phyloP scores from a whole-genome alignment of 2,888 invertebrate species.

The Parnassius glacialis region DNA sequence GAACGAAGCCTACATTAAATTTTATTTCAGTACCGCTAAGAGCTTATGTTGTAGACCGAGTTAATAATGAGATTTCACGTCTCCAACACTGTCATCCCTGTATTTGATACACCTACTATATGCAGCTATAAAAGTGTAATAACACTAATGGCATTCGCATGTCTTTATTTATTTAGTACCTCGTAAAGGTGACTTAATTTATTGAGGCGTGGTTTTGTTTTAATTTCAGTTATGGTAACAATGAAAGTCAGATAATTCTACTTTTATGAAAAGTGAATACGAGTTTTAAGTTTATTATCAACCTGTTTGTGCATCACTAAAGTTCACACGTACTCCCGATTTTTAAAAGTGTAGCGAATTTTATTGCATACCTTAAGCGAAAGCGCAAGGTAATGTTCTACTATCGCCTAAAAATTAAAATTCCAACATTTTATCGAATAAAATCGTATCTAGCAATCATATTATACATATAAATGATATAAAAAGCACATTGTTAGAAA shows the following conservation, averaged over 20 bases:
- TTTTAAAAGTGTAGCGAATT: too few species aligned
- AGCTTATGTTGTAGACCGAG: conserved; percentile 23
- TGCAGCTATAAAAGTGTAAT: conserved; percentile 65
- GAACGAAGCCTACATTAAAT: background rate
- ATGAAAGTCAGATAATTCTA: background rate
- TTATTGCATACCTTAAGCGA: too few species aligned
- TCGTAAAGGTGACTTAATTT: conserved; percentile 64
- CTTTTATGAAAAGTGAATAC: background rate
- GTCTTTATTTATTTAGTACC: conserved; percentile 68
- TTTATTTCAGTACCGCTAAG: background rate
- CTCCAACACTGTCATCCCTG: conserved; percentile 46
- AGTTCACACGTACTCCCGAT: too few species aligned
- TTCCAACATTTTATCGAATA: too few species aligned
- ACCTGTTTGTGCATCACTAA: too few species aligned
- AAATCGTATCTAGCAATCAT: too few species aligned
- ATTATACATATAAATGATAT: too few species aligned
- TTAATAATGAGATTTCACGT: conserved; percentile 54
- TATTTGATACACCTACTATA: conserved; percentile 58
- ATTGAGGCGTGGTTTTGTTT: conserved; percentile 59
- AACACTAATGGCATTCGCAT: conserved; percentile 73
- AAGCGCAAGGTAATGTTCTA: too few species aligned
- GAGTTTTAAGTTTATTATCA: background rate
- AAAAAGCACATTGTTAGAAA: too few species aligned
- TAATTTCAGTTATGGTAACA: conserved; percentile 41
- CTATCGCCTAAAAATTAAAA: too few species aligned